Percentiles rank a stretch among this genome's conserved stretches.
Evolutionary conservation across 2,113 vertebrate genomes (phyloP).

Genomic region (Paramisgurnus dabryanus): DNA sequence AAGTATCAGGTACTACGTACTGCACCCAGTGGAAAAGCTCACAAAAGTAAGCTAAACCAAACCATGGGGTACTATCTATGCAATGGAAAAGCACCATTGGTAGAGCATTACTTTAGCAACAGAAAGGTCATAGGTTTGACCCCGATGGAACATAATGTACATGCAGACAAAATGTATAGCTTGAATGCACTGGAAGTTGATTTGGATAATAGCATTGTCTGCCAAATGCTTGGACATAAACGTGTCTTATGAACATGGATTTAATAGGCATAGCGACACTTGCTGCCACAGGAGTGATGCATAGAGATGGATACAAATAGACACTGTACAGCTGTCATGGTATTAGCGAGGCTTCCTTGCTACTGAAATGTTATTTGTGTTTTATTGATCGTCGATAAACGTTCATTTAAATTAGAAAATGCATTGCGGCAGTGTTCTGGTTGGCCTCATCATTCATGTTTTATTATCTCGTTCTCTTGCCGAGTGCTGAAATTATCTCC

Average conservation of each 20-base stretch:
- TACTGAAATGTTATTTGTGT: neutral
- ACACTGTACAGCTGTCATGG: neutral
- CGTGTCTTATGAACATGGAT: neutral
- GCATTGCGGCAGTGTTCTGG: neutral
- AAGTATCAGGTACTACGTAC: no score
- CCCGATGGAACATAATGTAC: no score
- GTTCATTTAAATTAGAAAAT: neutral
- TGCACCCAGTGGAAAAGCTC: no score
- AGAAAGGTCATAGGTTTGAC: no score
- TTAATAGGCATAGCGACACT: neutral
- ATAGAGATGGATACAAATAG: neutral
- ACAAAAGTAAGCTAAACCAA: no score
- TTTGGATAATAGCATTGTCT: no score
- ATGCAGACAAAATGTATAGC: no score
- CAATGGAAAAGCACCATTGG: no score
- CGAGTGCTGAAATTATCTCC: slow-evolving; percentile 3
- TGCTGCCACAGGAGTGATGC: neutral
- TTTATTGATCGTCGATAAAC: neutral
- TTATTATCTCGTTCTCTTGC: neutral
- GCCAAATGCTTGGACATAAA: no score
- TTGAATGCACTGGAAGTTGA: no score
- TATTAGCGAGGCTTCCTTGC: neutral
- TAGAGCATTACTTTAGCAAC: no score
- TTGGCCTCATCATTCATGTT: neutral
- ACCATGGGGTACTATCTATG: no score